A percentile compares a stretch with the other conserved stretches of the same genome.
Evolutionary conservation across 1,140 invertebrate species (phyloP).

Genomic region (Bacillus rossius): DNA sequence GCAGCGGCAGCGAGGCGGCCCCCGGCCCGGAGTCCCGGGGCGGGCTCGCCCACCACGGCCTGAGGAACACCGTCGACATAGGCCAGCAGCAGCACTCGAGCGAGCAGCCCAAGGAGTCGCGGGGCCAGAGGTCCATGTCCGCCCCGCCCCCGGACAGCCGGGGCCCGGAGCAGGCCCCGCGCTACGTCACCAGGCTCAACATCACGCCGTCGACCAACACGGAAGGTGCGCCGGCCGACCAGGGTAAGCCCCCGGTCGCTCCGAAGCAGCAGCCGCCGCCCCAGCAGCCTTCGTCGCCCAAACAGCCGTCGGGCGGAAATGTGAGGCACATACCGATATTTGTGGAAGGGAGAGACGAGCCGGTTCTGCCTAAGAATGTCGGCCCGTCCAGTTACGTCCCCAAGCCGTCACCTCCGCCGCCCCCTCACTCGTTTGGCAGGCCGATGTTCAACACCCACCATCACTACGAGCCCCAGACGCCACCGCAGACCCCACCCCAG

Average conservation of each 20-base stretch:
- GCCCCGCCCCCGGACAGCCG: conserved; percentile 53
- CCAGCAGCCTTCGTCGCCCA: conserved; percentile 29
- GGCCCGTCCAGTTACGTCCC: conserved; percentile 13
- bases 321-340: conserved; percentile 84
- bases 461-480: conserved; percentile 24
- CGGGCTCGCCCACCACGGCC: conserved; percentile 58
- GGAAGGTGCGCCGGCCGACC: conserved; percentile 14
- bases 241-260: conserved; percentile 19
- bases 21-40: background rate
- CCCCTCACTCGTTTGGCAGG: background rate
- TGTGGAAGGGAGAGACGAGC: conserved; percentile 73
- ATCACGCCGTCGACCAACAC: conserved; percentile 42
- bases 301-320: conserved; percentile 35
- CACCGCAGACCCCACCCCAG: conserved; percentile 19
- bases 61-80: conserved; percentile 70
- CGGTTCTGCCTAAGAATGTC: conserved; percentile 56
- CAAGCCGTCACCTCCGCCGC: conserved; percentile 2
- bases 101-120: conserved; percentile 33
- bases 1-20: background rate
- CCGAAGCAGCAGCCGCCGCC: conserved; percentile 27
- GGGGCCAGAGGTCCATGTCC: conserved; percentile 61
- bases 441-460: conserved; percentile 10
- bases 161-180: conserved; percentile 26
- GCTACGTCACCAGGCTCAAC: conserved; percentile 51
- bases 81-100: conserved; percentile 45